These are phyloP conservation scores for Bombyx huttoni DNA, from an alignment of 2,888 invertebrate species.

Conservation along the genomic window DNA sequence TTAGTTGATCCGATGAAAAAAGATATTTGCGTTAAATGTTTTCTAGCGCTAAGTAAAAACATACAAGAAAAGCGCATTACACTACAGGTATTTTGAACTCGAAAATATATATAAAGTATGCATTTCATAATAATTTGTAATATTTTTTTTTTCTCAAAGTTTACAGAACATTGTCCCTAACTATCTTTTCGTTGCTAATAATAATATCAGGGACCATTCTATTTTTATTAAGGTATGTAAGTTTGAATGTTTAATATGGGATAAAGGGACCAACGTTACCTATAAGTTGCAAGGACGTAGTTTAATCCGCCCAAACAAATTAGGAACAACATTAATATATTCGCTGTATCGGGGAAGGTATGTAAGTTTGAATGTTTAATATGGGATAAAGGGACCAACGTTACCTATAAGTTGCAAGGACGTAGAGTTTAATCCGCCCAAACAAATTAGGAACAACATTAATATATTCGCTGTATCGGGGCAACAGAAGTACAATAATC, in stretches of 20 bases:
- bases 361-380: slow-evolving; percentile 30
- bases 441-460: slow-evolving; percentile 71
- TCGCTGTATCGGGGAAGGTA: slow-evolving; percentile 51
- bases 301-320: slow-evolving; percentile 67
- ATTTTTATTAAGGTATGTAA: slow-evolving; percentile 7
- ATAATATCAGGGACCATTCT: not conserved
- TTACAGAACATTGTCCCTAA: not conserved
- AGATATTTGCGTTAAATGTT: no score
- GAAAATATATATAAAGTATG: not conserved
- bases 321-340: slow-evolving; percentile 70
- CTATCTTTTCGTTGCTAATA: not conserved
- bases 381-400: slow-evolving; percentile 44
- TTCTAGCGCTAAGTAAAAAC: no score
- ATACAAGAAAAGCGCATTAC: not conserved
- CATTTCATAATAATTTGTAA: not conserved
- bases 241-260: slow-evolving; percentile 34
- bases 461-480: slow-evolving; percentile 67
- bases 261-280: slow-evolving; percentile 44
- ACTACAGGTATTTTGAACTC: not conserved
- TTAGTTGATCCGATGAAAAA: no score
- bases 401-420: slow-evolving; percentile 44
- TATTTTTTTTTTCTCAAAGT: not conserved
- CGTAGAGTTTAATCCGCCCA: slow-evolving; percentile 59
- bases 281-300: slow-evolving; percentile 50
- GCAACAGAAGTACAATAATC: slow-evolving; percentile 67